Conservation (phyloP, 2,113 vertebrate species). For the Cryptomyrus ogoouensis region DNA sequence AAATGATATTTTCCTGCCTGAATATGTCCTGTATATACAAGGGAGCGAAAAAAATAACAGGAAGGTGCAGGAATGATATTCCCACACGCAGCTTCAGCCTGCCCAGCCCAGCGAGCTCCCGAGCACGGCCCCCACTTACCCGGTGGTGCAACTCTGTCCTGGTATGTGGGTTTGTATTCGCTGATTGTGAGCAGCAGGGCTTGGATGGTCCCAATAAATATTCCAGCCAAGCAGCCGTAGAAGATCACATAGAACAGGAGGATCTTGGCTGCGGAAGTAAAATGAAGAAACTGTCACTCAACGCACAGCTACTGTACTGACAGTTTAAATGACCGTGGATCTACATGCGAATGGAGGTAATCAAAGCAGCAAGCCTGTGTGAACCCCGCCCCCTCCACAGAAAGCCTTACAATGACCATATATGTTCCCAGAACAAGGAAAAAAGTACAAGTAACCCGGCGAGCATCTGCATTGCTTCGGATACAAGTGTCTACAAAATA, state of each 20-base stretch:
- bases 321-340: not conserved
- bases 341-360: not conserved
- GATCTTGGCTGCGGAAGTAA: slow-evolving; percentile 79
- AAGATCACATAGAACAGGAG: slow-evolving; percentile 91
- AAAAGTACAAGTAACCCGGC: not conserved
- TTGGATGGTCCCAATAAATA: slow-evolving; percentile 97
- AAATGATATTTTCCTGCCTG: not conserved
- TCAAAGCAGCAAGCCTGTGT: not conserved
- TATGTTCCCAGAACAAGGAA: not conserved
- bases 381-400: not conserved
- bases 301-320: not conserved
- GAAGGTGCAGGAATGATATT: not conserved
- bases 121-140: slow-evolving; percentile 60
- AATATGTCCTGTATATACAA: not conserved
- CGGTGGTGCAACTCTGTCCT: slow-evolving; percentile 95
- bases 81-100: not conserved
- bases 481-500: not conserved
- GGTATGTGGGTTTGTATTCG: slow-evolving; percentile 87
- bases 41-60: not conserved
- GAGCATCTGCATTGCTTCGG: not conserved
- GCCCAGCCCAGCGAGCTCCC: not conserved
- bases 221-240: slow-evolving; percentile 93
- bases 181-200: slow-evolving; percentile 90
- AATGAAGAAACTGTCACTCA: not conserved
- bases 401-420: not conserved